phyloP scores from a whole-genome alignment of 2,888 invertebrate genomes.

The Diadegma fenestrale region DNA sequence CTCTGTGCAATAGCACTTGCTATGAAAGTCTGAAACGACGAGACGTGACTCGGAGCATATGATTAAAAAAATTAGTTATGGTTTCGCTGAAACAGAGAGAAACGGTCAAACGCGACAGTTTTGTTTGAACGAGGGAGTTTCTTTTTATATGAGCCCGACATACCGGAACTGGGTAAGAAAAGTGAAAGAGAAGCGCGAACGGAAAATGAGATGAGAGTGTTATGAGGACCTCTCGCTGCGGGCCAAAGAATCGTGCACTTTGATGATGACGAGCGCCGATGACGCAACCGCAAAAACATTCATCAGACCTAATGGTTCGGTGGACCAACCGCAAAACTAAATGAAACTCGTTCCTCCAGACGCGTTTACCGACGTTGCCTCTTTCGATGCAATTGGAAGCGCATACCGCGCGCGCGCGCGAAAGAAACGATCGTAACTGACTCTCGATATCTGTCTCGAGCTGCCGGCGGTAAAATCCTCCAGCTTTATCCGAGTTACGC shows the following conservation, averaged over 20 bases:
- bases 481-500: not conserved
- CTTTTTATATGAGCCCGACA: slow-evolving; percentile 3
- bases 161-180: slow-evolving; percentile 27
- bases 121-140: not conserved
- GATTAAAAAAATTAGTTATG: not conserved
- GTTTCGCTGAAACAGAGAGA: not conserved
- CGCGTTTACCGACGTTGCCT: slow-evolving; percentile 60
- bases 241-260: slow-evolving; percentile 45
- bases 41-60: not conserved
- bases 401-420: slow-evolving; percentile 24
- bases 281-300: slow-evolving; percentile 75
- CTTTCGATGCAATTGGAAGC: slow-evolving; percentile 68
- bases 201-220: slow-evolving; percentile 29
- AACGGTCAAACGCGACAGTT: not conserved
- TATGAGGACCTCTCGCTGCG: slow-evolving; percentile 25
- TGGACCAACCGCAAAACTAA: slow-evolving; percentile 73
- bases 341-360: slow-evolving; percentile 74
- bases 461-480: not conserved
- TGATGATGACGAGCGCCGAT: slow-evolving; percentile 67
- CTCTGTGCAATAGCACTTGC: not conserved
- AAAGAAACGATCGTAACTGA: slow-evolving; percentile 36
- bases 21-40: not conserved
- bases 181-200: slow-evolving; percentile 40
- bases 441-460: slow-evolving; percentile 24
- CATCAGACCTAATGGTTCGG: slow-evolving; percentile 75